Percentiles rank a stretch among this genome's conserved stretches.
Conservation (phyloP, 2,797 vertebrate species). For the Anolis apletophallus region DNA sequence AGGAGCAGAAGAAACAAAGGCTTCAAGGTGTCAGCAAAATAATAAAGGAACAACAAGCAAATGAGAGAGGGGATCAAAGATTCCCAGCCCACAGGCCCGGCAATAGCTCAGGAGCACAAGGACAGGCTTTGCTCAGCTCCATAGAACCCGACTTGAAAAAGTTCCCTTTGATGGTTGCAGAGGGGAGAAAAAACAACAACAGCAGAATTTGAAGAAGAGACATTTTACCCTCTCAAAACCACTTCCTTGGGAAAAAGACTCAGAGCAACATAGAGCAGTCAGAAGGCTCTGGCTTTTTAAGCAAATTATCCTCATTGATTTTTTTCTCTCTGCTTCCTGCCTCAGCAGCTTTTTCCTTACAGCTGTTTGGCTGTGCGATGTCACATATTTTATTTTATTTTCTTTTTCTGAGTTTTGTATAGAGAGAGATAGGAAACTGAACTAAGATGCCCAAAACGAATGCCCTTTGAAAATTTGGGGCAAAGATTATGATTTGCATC, state of each 20-base stretch:
- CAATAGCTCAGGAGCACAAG: conserved; percentile 43
- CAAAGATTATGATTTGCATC: too few species aligned
- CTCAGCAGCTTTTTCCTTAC: conserved; percentile 34
- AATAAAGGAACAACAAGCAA: conserved; percentile 39
- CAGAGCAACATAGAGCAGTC: neutral
- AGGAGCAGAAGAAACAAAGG: conserved; percentile 50
- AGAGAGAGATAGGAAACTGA: fast-evolving
- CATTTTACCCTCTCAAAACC: conserved; percentile 46
- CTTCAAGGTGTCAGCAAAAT: conserved; percentile 49
- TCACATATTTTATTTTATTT: neutral
- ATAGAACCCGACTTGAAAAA: conserved; percentile 40
- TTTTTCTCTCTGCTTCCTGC: conserved; percentile 17
- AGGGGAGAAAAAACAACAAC: conserved; percentile 2
- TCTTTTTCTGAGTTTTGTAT: conserved; percentile 2
- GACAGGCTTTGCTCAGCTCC: conserved; percentile 41
- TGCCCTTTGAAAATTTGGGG: too few species aligned
- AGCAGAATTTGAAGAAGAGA: conserved; percentile 45
- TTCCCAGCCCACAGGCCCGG: conserved; percentile 33
- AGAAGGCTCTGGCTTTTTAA: conserved; percentile 22
- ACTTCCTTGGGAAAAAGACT: conserved; percentile 45
- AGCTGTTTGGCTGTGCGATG: conserved; percentile 4
- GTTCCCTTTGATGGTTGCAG: conserved; percentile 54
- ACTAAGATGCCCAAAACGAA: neutral
- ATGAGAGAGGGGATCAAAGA: conserved; percentile 43
- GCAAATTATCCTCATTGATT: conserved; percentile 28